Evolutionary conservation across 2,888 invertebrate species (phyloP), one percentile per base, ranked within the genome.

Genomic region (Frankliniella fusca): DNA sequence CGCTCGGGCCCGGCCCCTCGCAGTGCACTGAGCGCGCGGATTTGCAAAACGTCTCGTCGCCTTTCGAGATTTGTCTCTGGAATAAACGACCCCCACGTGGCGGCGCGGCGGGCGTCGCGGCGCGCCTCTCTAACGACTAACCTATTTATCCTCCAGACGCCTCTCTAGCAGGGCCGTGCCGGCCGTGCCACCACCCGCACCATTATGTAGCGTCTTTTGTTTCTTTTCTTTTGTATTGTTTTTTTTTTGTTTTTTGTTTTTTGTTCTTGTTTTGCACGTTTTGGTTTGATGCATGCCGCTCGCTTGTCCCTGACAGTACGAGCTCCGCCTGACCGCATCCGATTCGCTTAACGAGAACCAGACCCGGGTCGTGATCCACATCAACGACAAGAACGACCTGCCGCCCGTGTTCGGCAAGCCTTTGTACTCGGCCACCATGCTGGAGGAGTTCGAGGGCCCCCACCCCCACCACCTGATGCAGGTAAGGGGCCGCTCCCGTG

Each of bases 261-360:
- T 2, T 5, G 38, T 38, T 38, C 3, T 5, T n/a, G n/a, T 2
- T 38, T 38, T 38, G 38, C 38, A 38, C 38, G 38, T 38, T 38
- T 38, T 38, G 50, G 80, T 83, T 83, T 84, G 82, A 82, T 80
- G 70, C 70, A 76, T 27, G 70, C 84, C 82, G 84, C 83, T 54
- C 18, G 61, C 61, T 61, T 38, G 38, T 38, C 87, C 87, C 88
- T 87, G 88, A 87, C 91, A 95, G 94, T 95, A 95, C 90, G 94
- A 94, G 90, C 91, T 95, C 90, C 94, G 94, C 88, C 92, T 95
- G 91, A 95, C 96, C 88, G 95, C 95, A 84, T 95, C 96, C 85
- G 95, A 95, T 90, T 95, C 95, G 88, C 92, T 95, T 89, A 95
- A 95, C 91, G 96, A 97, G 90, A 95, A 94, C 90, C 92, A 92